Percentiles rank a stretch among this genome's conserved stretches.
Conservation (phyloP, 2,797 vertebrate species). For the Eremophila alpestris region DNA sequence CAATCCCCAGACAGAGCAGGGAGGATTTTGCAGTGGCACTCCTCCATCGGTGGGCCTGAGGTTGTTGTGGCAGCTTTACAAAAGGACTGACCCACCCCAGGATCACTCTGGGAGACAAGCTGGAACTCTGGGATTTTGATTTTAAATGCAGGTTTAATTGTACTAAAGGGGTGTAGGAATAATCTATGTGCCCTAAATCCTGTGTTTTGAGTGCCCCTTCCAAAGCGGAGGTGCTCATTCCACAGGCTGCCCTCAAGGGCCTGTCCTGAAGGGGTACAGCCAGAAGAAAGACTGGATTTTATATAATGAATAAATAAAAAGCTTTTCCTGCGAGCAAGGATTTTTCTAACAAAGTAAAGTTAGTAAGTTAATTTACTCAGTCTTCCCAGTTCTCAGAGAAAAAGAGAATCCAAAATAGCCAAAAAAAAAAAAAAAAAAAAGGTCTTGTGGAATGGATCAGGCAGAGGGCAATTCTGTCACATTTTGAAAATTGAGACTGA, state of each 20-base stretch:
- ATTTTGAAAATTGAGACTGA: not conserved
- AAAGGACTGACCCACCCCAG: not conserved
- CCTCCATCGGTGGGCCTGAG: not conserved
- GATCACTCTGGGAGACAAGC: not conserved
- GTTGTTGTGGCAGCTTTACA: not conserved
- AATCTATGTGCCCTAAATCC: rapidly evolving
- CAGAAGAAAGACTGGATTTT: not conserved
- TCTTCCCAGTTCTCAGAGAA: not conserved
- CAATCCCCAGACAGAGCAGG: not conserved
- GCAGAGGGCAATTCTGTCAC: not conserved
- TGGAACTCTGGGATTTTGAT: not conserved
- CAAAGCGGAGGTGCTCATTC: not conserved
- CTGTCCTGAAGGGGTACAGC: not conserved
- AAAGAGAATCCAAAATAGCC: not conserved
- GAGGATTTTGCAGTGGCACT: not conserved
- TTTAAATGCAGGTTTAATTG: not conserved
- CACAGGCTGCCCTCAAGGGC: not conserved
- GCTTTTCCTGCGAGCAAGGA: not conserved
- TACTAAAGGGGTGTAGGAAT: not conserved
- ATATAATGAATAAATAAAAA: not conserved
- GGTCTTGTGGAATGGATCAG: not conserved
- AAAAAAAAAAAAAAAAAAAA: no score
- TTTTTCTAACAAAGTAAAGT: not conserved
- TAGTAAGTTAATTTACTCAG: not conserved
- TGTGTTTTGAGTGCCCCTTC: rapidly evolving